These are phyloP conservation scores for Drosophila micromelanica DNA, from an alignment of 1,140 invertebrate genomes.

Conservation along the genomic window DNA sequence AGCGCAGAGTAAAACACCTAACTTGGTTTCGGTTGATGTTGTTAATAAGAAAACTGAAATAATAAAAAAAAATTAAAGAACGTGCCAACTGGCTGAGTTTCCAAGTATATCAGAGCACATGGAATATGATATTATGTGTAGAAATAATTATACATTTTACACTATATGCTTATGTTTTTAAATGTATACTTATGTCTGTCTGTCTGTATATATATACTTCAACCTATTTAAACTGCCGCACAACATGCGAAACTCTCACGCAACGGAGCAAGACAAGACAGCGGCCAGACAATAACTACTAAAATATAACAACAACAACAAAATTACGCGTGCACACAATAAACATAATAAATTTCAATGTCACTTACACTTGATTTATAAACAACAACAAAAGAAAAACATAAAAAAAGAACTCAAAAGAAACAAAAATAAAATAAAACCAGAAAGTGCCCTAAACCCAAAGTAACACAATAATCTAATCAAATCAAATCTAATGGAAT, in stretches of 20 bases:
- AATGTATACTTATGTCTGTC: conserved; percentile 1
- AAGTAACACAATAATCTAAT: conserved; percentile 16
- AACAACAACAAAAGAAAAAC: conserved; percentile 23
- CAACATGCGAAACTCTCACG: conserved; percentile 76
- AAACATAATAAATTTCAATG: conserved; percentile 76
- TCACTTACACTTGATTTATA: conserved; percentile 81
- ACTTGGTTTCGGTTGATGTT: too few species aligned
- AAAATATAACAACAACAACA: conserved; percentile 19
- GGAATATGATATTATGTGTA: neutral
- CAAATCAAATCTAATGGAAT: conserved; percentile 40
- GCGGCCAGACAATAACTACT: conserved; percentile 14
- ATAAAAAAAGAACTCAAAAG: conserved; percentile 1
- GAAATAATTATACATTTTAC: conserved; percentile 34
- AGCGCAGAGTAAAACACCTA: too few species aligned
- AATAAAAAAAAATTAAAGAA: neutral
- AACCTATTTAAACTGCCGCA: conserved; percentile 51
- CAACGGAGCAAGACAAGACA: conserved; percentile 63
- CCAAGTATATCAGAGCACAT: conserved; percentile 4
- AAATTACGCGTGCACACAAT: conserved; percentile 12
- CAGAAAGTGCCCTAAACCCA: conserved; percentile 3
- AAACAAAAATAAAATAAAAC: conserved; percentile 8
- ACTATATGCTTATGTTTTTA: neutral
- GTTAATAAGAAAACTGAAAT: neutral
- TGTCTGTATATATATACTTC: conserved; percentile 5
- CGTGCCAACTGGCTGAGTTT: neutral